Evolutionary conservation across 2,797 vertebrate genomes (phyloP).

Genomic region (Capromys pilorides): DNA sequence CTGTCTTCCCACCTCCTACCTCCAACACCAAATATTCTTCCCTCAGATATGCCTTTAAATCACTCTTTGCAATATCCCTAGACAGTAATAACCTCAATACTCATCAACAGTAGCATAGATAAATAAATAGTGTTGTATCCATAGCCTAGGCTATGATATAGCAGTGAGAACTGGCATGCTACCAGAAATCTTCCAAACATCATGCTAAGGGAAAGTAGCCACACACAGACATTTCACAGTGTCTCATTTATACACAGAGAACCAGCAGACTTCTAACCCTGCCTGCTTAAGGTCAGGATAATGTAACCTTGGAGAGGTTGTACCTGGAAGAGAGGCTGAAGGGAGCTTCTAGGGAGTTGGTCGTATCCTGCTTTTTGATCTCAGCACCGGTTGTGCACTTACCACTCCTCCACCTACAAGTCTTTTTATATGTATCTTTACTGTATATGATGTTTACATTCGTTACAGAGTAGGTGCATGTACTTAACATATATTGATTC

Average conservation of each 20-base stretch:
- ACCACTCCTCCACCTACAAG: background rate
- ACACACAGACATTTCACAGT: background rate
- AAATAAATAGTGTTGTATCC: background rate
- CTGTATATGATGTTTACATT: background rate
- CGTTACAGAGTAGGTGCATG: background rate
- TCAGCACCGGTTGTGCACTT: background rate
- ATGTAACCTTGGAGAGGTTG: too few species aligned
- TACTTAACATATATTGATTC: too few species aligned
- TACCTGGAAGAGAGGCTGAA: background rate
- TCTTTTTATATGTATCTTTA: background rate
- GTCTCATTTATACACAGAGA: rapidly evolving
- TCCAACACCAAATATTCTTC: background rate
- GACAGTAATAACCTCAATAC: background rate
- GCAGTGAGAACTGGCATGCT: background rate
- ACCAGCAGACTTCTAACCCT: background rate
- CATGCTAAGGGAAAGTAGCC: background rate
- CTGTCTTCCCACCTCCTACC: background rate
- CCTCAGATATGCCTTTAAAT: too few species aligned
- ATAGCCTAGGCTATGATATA: rapidly evolving
- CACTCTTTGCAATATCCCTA: background rate
- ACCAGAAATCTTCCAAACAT: background rate
- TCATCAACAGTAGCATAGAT: background rate
- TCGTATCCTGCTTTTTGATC: background rate
- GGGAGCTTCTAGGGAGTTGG: background rate
- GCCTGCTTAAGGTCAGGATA: background rate